Conservation (phyloP, 2,797 vertebrate genomes). For the Sciaenops ocellatus region DNA sequence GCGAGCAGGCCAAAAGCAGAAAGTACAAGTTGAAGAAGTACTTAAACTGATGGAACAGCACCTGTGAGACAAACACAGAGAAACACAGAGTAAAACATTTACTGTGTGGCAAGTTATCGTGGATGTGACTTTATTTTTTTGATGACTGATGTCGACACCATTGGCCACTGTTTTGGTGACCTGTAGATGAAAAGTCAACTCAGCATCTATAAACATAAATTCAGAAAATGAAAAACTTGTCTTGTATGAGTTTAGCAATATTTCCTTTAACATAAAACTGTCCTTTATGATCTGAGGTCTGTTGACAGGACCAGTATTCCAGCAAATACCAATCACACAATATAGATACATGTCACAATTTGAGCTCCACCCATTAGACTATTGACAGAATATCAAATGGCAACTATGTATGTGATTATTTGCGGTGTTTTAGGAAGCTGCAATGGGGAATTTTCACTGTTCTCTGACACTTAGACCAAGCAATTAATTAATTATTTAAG, state of each 20-base stretch:
- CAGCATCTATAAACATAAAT: neutral
- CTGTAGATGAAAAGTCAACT: neutral
- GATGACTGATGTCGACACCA: neutral
- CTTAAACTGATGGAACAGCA: constrained; percentile 98
- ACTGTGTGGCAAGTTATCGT: neutral
- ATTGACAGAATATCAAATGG: neutral
- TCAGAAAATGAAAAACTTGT: neutral
- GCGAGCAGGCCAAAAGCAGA: constrained; percentile 96
- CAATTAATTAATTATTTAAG: neutral
- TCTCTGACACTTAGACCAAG: neutral
- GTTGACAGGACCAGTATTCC: neutral
- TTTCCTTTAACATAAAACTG: neutral
- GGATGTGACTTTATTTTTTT: neutral
- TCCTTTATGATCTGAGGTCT: too few relatives aligned
- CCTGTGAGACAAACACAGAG: constrained; percentile 82
- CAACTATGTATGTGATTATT: neutral
- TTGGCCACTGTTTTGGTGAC: neutral
- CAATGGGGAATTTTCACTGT: neutral
- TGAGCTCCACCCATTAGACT: neutral
- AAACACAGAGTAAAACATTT: constrained; percentile 12
- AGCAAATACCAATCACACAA: neutral
- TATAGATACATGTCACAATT: neutral
- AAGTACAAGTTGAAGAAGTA: constrained; percentile 99
- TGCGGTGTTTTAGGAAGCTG: neutral
- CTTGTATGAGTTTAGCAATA: neutral